Percentiles rank a stretch among this genome's conserved stretches.
phyloP scores from a whole-genome alignment of 2,888 invertebrate species.

The Tricholauxania praeusta region DNA sequence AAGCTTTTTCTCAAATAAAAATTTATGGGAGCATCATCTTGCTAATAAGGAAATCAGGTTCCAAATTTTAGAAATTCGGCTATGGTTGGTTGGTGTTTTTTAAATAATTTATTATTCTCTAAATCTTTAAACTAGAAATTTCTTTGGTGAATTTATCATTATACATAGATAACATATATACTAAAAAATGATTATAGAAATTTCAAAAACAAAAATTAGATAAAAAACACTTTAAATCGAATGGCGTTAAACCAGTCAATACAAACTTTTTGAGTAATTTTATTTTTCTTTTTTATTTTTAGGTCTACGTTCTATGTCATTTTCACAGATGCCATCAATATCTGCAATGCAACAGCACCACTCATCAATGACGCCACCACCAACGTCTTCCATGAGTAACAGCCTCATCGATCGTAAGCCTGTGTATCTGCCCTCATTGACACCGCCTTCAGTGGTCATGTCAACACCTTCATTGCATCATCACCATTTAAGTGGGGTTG shows the following conservation, averaged over 20 bases:
- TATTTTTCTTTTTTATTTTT: slow-evolving; percentile 26
- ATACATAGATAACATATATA: no score
- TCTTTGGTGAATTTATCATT: no score
- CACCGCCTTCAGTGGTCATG: slow-evolving; percentile 58
- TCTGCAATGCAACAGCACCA: slow-evolving; percentile 50
- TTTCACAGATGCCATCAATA: slow-evolving; percentile 57
- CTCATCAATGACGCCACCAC: slow-evolving; percentile 54
- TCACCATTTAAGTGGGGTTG: slow-evolving; percentile 43
- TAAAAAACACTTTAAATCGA: slow-evolving; percentile 13
- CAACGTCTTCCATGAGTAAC: slow-evolving; percentile 49
- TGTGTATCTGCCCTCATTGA: slow-evolving; percentile 60
- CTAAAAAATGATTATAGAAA: no score
- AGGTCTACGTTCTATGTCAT: slow-evolving; percentile 64
- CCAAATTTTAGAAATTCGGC: no score
- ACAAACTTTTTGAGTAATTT: slow-evolving; percentile 2
- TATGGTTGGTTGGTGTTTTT: no score
- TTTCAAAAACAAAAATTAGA: no score
- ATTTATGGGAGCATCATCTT: no score
- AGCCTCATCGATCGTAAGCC: slow-evolving; percentile 64
- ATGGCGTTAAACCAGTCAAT: not conserved
- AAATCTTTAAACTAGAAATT: no score
- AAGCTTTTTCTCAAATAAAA: no score
- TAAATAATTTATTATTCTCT: no score
- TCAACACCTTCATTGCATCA: slow-evolving; percentile 54
- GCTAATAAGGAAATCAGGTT: no score